Conservation (phyloP, 2,113 vertebrate genomes). For the Hymenochirus boettgeri region DNA sequence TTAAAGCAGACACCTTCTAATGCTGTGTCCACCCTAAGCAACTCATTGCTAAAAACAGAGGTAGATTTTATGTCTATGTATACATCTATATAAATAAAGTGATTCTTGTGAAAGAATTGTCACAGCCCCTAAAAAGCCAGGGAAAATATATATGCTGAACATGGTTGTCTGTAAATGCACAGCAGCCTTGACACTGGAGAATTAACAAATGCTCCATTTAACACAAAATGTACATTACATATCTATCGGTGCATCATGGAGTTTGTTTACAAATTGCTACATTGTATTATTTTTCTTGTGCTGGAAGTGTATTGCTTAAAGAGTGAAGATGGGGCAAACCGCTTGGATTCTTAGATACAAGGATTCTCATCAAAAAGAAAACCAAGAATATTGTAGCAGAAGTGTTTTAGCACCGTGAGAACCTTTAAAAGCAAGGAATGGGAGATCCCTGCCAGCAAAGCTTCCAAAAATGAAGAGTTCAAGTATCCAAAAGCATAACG, state of each 20-base stretch:
- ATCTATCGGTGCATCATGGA: background rate
- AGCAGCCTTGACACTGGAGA: background rate
- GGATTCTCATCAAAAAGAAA: constrained; percentile 3
- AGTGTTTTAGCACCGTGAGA: constrained; percentile 31
- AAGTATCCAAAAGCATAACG: background rate
- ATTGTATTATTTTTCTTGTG: constrained; percentile 28
- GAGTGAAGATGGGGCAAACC: background rate
- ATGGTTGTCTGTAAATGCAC: background rate
- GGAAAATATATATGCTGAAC: too few relatives aligned
- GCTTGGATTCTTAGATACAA: constrained; percentile 13
- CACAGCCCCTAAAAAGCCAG: background rate
- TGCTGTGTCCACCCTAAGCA: constrained; percentile 10
- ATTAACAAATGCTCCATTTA: background rate
- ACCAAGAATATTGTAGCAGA: background rate
- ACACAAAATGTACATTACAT: background rate
- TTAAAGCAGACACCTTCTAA: constrained; percentile 22
- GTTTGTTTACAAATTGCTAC: constrained; percentile 20
- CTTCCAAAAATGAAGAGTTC: constrained; percentile 1
- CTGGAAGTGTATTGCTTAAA: constrained; percentile 38
- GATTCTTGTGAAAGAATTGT: background rate
- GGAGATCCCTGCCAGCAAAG: background rate
- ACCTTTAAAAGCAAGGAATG: constrained; percentile 19
- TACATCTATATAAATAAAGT: constrained; percentile 25
- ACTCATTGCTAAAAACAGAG: constrained; percentile 24
- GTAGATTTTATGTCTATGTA: constrained; percentile 41